Percentiles rank a stretch among this genome's conserved stretches.
These are phyloP conservation scores for Hyphantria cunea DNA, from an alignment of 1,140 invertebrate species.

Conservation along the genomic window DNA sequence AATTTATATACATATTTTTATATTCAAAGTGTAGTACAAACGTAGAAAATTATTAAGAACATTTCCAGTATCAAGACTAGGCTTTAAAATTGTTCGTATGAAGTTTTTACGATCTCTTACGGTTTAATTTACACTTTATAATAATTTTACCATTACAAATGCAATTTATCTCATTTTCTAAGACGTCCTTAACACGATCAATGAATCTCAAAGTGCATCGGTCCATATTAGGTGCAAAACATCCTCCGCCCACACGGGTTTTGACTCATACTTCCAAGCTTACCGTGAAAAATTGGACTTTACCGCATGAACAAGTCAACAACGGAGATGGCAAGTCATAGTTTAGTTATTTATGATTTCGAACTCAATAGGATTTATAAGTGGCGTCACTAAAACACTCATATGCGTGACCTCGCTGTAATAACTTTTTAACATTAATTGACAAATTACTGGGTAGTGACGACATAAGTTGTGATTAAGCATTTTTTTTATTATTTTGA, in stretches of 20 bases:
- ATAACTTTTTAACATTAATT: background rate
- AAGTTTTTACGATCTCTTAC: no score
- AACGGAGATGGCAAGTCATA: constrained; percentile 4
- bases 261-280: constrained; percentile 7
- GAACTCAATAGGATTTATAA: background rate
- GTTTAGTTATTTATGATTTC: background rate
- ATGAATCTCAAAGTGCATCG: constrained; percentile 9
- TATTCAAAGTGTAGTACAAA: no score
- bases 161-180: no score
- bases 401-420: background rate
- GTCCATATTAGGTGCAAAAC: background rate
- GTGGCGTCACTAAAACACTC: background rate
- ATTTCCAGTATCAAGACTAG: no score
- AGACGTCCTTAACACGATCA: no score
- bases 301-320: constrained; percentile 12
- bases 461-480: background rate
- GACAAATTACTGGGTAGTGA: background rate
- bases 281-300: constrained; percentile 3
- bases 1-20: no score
- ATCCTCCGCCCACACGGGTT: background rate
- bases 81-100: no score
- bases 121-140: no score
- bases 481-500: no score
- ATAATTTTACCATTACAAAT: background rate
- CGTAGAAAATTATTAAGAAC: no score